These are phyloP conservation scores for Scrobipalpa atriplicella DNA, from an alignment of 2,888 invertebrate genomes.

Conservation along the genomic window DNA sequence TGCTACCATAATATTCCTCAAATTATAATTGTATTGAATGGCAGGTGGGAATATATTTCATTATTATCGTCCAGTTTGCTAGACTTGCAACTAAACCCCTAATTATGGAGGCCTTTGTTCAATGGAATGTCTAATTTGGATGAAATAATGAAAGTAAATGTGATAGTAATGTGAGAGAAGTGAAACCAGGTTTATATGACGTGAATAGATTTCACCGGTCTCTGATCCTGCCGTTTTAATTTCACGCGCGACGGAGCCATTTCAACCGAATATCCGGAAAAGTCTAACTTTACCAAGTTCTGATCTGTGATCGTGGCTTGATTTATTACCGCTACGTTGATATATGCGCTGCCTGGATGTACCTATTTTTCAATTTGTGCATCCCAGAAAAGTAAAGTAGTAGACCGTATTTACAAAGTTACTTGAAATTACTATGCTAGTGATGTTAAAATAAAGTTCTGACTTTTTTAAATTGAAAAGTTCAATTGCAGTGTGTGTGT, in stretches of 20 bases:
- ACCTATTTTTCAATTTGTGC: not conserved
- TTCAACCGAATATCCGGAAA: constrained; percentile 64
- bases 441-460: no score
- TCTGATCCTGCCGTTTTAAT: constrained; percentile 57
- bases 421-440: no score
- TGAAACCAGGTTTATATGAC: constrained; percentile 6
- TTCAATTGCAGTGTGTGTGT: no score
- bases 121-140: no score
- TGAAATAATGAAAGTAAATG: not conserved
- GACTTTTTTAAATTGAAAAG: no score
- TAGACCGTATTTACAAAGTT: not conserved
- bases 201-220: constrained; percentile 33
- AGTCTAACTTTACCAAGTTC: constrained; percentile 66
- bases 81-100: no score
- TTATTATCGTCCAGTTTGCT: no score
- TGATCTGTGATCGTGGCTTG: constrained; percentile 64
- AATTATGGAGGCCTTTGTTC: no score
- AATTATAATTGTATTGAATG: no score
- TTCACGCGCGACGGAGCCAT: constrained; percentile 60
- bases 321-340: constrained; percentile 58
- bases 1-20: no score
- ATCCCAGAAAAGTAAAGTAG: not conserved
- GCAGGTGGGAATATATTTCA: no score
- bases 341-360: constrained; percentile 47
- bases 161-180: not conserved